These are phyloP conservation scores for Gryon sp. DNA, from an alignment of 1,140 invertebrate species.

Conservation along the genomic window DNA sequence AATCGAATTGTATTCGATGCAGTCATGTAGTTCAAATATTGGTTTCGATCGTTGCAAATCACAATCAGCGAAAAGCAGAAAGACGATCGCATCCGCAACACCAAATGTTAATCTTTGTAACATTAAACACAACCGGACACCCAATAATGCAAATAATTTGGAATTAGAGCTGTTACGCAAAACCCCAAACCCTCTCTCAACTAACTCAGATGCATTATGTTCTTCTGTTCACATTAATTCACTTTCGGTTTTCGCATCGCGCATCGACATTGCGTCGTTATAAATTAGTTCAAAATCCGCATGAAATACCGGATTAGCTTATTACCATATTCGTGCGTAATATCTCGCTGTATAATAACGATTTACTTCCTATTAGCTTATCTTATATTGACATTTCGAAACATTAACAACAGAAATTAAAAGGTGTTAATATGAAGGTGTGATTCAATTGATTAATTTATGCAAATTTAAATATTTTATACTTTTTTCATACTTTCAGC, in stretches of 20 bases:
- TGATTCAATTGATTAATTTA: too few relatives aligned
- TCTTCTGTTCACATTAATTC: slow-evolving; percentile 27
- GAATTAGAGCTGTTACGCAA: slow-evolving; percentile 27
- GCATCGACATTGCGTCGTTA: slow-evolving; percentile 7
- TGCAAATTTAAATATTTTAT: too few relatives aligned
- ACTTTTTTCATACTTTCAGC: too few relatives aligned
- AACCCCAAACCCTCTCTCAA: too few relatives aligned
- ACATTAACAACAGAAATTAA: too few relatives aligned
- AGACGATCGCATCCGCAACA: too few relatives aligned
- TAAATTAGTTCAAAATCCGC: slow-evolving; percentile 19
- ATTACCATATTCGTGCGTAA: too few relatives aligned
- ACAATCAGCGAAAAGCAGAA: too few relatives aligned
- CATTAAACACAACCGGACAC: slow-evolving; percentile 15
- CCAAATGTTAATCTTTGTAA: background rate
- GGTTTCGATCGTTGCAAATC: background rate
- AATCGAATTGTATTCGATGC: background rate
- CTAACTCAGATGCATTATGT: slow-evolving; percentile 25
- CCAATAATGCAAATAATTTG: slow-evolving; percentile 28
- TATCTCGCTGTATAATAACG: too few relatives aligned
- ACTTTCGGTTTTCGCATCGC: slow-evolving; percentile 15
- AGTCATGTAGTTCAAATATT: slow-evolving; percentile 6
- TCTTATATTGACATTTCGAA: too few relatives aligned
- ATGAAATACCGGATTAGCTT: slow-evolving; percentile 10
- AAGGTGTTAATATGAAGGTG: too few relatives aligned
- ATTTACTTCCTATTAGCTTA: too few relatives aligned